phyloP scores from a whole-genome alignment of 2,113 vertebrate species.

The Toxotes jaculatrix region DNA sequence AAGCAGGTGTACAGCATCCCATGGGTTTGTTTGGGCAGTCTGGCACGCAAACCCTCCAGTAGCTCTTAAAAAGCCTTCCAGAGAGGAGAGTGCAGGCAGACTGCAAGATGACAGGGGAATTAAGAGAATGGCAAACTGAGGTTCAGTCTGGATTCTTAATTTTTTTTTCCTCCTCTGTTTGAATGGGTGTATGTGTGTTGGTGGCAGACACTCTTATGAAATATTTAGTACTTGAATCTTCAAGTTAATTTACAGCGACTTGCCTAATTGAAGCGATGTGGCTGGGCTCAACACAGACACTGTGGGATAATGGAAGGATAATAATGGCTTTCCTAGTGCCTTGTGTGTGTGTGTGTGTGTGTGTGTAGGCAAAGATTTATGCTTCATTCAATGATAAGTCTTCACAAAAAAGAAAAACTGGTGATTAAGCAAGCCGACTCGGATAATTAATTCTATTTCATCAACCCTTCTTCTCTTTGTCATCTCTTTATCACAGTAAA shows the following conservation, averaged over 20 bases:
- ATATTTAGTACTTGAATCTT: conserved; percentile 66
- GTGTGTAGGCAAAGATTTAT: conserved; percentile 41
- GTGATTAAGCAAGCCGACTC: conserved; percentile 37
- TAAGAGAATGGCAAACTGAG: conserved; percentile 29
- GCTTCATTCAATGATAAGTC: conserved; percentile 42
- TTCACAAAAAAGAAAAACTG: conserved; percentile 20
- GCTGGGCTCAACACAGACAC: conserved; percentile 23
- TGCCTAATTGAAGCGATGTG: conserved; percentile 50
- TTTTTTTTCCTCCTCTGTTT: neutral
- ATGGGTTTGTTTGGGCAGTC: conserved; percentile 43
- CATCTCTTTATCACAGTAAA: conserved; percentile 64
- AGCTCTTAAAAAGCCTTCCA: conserved; percentile 54
- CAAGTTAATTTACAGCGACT: conserved; percentile 58
- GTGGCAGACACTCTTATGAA: conserved; percentile 55
- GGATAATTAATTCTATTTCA: conserved; percentile 44
- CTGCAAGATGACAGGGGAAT: conserved; percentile 35
- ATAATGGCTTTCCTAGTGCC: conserved; percentile 26
- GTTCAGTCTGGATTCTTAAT: conserved; percentile 1
- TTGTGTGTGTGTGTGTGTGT: conserved; percentile 1
- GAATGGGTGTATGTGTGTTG: conserved; percentile 12
- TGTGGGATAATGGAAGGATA: conserved; percentile 46
- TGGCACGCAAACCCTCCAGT: conserved; percentile 56
- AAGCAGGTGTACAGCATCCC: conserved; percentile 52
- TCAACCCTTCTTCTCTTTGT: conserved; percentile 40
- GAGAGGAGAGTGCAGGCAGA: conserved; percentile 47